These are phyloP conservation scores for Amphiduros pacificus DNA, from an alignment of 2,888 invertebrate genomes.

Conservation along the genomic window DNA sequence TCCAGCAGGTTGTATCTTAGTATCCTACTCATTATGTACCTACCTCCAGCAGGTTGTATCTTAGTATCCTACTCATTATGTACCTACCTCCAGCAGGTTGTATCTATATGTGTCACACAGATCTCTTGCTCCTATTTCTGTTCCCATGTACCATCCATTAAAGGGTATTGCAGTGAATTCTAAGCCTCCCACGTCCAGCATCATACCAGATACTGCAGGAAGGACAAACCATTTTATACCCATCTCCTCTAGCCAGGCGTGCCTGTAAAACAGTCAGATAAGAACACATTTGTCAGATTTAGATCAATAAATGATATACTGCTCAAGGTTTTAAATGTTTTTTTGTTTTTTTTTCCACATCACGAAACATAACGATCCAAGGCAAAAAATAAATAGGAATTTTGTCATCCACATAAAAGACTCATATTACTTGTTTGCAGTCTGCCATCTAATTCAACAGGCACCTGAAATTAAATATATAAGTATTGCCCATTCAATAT, in stretches of 20 bases:
- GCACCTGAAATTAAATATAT: no score
- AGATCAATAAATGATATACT: no score
- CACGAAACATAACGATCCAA: no score
- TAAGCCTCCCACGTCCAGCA: slow-evolving; percentile 92
- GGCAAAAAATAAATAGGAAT: no score
- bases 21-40: background rate
- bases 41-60: background rate
- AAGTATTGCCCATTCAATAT: no score
- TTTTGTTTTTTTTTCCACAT: no score
- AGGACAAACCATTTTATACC: slow-evolving; percentile 86
- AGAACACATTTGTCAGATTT: no score
- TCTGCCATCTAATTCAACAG: no score
- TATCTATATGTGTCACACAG: slow-evolving; percentile 84
- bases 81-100: slow-evolving; percentile 82
- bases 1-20: background rate
- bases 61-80: background rate
- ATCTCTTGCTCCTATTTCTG: slow-evolving; percentile 91
- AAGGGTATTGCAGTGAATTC: slow-evolving; percentile 93
- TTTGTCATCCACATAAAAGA: no score
- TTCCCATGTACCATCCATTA: slow-evolving; percentile 98
- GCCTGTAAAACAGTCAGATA: slow-evolving; percentile 65
- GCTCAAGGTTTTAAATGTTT: no score
- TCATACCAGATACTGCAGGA: slow-evolving; percentile 89
- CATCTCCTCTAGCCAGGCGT: slow-evolving; percentile 85
- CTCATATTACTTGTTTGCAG: no score